These are phyloP conservation scores for Eupeodes luniger DNA, from an alignment of 2,888 invertebrate genomes.

Conservation along the genomic window DNA sequence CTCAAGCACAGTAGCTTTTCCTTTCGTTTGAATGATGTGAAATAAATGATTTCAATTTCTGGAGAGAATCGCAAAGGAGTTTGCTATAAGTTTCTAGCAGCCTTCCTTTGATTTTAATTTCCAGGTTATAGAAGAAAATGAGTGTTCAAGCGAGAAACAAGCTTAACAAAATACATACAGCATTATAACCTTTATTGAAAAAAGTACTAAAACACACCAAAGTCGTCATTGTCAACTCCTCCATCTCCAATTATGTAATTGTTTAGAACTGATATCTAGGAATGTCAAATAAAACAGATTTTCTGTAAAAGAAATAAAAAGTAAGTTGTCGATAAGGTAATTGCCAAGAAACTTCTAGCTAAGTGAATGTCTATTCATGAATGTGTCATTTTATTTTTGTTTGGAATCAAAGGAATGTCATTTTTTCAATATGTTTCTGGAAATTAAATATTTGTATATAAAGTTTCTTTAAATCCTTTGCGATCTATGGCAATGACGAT, in stretches of 20 bases:
- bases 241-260: not conserved
- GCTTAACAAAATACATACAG: too few species aligned
- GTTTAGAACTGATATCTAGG: not conserved
- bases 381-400: too few species aligned
- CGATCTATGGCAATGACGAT: too few species aligned
- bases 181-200: too few species aligned
- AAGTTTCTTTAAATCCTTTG: too few species aligned
- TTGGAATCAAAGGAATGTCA: too few species aligned
- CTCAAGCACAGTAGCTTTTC: conserved; percentile 7
- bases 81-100: not conserved
- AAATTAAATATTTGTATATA: too few species aligned
- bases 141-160: not conserved
- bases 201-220: too few species aligned
- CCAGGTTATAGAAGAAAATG: not conserved
- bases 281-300: not conserved
- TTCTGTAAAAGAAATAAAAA: not conserved
- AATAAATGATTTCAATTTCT: conserved; percentile 62
- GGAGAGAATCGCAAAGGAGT: not conserved
- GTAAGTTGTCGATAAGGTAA: not conserved
- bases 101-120: conserved; percentile 35
- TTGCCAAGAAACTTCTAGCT: not conserved
- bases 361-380: too few species aligned
- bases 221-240: too few species aligned
- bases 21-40: conserved; percentile 53
- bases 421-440: too few species aligned